Conservation (phyloP, 2,888 invertebrate species). For the Antheraea yamamai region DNA sequence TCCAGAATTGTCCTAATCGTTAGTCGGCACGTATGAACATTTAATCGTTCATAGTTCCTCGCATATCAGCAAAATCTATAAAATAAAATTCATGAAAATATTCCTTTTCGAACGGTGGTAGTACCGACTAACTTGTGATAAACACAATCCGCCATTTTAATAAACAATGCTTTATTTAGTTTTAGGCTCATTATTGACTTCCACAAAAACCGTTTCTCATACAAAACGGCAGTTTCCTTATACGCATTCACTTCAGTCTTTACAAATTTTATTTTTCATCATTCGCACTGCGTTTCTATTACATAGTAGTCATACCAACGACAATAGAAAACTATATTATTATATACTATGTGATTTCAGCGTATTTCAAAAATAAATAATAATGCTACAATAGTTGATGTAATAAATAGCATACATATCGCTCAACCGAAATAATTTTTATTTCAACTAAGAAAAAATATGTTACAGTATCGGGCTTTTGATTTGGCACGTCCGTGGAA, state of each 20-base stretch:
- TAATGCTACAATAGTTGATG: neutral
- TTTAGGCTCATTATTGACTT: constrained; percentile 43
- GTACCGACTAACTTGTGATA: neutral
- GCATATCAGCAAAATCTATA: neutral
- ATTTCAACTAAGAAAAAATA: too few species aligned
- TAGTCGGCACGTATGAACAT: constrained; percentile 1
- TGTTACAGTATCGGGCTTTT: too few species aligned
- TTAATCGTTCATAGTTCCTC: neutral
- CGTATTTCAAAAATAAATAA: neutral
- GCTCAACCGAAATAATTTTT: too few species aligned
- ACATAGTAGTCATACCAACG: neutral
- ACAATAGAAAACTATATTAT: neutral
- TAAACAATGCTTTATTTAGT: constrained; percentile 20
- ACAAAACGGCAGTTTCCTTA: constrained; percentile 18
- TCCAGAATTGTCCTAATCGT: neutral
- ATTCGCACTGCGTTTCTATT: constrained; percentile 9
- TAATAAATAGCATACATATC: too few species aligned
- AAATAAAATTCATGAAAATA: neutral
- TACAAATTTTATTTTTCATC: constrained; percentile 42
- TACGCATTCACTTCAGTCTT: constrained; percentile 61
- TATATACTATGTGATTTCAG: neutral
- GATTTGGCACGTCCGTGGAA: too few species aligned
- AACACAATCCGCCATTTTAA: neutral
- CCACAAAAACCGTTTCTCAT: constrained; percentile 47
- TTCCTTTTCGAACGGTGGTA: neutral